A percentile compares a stretch with the other conserved stretches of the same genome.
Conservation (phyloP, 2,888 invertebrate genomes). For the Drosophila differens region DNA sequence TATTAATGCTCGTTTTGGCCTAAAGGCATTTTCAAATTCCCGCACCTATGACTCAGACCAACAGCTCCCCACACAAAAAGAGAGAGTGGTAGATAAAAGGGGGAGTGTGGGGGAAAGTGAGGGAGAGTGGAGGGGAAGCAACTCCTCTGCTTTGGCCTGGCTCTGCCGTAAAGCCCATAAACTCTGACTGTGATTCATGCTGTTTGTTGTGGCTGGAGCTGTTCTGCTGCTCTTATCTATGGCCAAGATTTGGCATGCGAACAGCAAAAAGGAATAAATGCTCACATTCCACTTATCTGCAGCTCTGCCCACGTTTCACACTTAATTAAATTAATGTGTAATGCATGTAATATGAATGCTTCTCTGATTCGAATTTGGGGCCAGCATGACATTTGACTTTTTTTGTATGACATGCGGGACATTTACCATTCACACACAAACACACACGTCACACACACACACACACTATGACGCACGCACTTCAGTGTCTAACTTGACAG, state of each 20-base stretch:
- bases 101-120: background rate
- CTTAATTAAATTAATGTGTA: slow-evolving; percentile 74
- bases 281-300: slow-evolving; percentile 44
- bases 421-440: slow-evolving; percentile 2
- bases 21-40: slow-evolving; percentile 54
- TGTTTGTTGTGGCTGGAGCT: slow-evolving; percentile 10
- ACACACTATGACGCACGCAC: background rate
- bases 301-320: slow-evolving; percentile 36
- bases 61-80: background rate
- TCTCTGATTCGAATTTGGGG: slow-evolving; percentile 42
- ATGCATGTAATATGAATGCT: slow-evolving; percentile 43
- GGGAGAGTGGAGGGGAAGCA: background rate
- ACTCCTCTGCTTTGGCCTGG: slow-evolving; percentile 24
- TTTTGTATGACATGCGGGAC: slow-evolving; percentile 9
- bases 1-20: slow-evolving; percentile 53
- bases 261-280: slow-evolving; percentile 60
- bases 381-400: slow-evolving; percentile 55
- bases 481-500: slow-evolving; percentile 6
- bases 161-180: slow-evolving; percentile 35
- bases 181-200: slow-evolving; percentile 61
- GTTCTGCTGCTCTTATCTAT: slow-evolving; percentile 49
- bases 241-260: slow-evolving; percentile 65
- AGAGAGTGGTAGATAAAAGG: background rate
- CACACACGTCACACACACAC: background rate
- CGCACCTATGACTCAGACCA: slow-evolving; percentile 56